phyloP scores from a whole-genome alignment of 1,140 invertebrate genomes.

The Cylas formicarius region DNA sequence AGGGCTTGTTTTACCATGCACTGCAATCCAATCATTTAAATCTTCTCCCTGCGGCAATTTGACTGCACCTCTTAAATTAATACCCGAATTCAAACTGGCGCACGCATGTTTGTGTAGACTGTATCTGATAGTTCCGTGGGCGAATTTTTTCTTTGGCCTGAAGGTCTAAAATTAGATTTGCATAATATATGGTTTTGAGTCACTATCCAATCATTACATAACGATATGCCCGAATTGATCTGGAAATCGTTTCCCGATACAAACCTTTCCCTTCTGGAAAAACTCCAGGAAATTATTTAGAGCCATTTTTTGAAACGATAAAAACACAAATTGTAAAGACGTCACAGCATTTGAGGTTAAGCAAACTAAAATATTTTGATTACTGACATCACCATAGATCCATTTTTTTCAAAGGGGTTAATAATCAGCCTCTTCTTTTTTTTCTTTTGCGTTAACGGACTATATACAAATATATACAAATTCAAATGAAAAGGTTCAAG shows the following conservation, averaged over 20 bases:
- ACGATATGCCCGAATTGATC: background rate
- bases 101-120: constrained; percentile 91
- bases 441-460: too few species aligned
- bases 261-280: constrained; percentile 75
- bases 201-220: background rate
- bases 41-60: constrained; percentile 81
- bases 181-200: constrained; percentile 4
- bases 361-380: constrained; percentile 12
- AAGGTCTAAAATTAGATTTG: constrained; percentile 61
- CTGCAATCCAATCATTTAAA: constrained; percentile 90
- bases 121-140: constrained; percentile 83
- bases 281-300: constrained; percentile 69
- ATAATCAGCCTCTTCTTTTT: too few species aligned
- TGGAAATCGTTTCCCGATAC: background rate
- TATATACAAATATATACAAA: too few species aligned
- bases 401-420: too few species aligned
- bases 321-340: background rate
- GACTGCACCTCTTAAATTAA: constrained; percentile 81
- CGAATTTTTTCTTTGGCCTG: constrained; percentile 83
- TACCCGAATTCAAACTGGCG: constrained; percentile 88
- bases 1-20: constrained; percentile 64
- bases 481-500: too few species aligned
- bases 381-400: too few species aligned
- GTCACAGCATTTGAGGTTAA: constrained; percentile 6
- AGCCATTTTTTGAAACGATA: constrained; percentile 43